Evolutionary conservation across 1,140 invertebrate species (phyloP), one percentile per base, ranked within the genome.

Genomic region (Heliconius hermathena): DNA sequence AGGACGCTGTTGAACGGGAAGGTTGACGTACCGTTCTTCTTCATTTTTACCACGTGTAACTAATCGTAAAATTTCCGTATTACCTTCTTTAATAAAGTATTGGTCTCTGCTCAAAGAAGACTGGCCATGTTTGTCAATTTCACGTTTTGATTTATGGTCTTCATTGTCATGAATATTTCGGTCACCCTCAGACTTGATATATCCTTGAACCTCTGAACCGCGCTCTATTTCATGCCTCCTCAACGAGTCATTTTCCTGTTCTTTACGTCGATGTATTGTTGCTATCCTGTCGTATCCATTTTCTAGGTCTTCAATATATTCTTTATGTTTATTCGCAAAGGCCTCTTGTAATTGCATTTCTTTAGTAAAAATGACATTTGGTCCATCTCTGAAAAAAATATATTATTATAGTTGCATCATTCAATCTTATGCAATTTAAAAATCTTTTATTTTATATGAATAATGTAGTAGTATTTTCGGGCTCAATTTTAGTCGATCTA

Each of bases 1-100:
- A 82, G 95, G 91, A 80, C 95, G 94, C 86, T 94, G 90, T 76
- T 91, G 91, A 54, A 94, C 82, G 22, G 96, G 95, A n/a, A 96
- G 88, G 85, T 96, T 96, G 11, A 96, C 95, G 82, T 96, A 95
- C 52, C 95, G 94, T 84, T 96, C 96, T 93, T 95, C 94, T 82
- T 97, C 96, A 80, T 95, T 95, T 79, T 96, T 95, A 16, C 97
- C 97, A 86, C 97, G 95, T 0, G 97, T 97, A 38, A 97, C 96
- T n/a, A 98, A 91, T 81, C 97, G 94, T 70, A 98, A 91, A 73
- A 98, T 97, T 94, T 98, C 97, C 1, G 97, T 96, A 84, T 97
- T 97, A 0, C 97, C 97, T 86, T 98, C 97, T 85, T 97, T 96
- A 33, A 97, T 97, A 87, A 97, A 98, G 84, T 96, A 96, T 84